A percentile compares a stretch with the other conserved stretches of the same genome.
These are phyloP conservation scores for Leucophenga varia DNA, from an alignment of 1,140 invertebrate genomes.

Conservation along the genomic window DNA sequence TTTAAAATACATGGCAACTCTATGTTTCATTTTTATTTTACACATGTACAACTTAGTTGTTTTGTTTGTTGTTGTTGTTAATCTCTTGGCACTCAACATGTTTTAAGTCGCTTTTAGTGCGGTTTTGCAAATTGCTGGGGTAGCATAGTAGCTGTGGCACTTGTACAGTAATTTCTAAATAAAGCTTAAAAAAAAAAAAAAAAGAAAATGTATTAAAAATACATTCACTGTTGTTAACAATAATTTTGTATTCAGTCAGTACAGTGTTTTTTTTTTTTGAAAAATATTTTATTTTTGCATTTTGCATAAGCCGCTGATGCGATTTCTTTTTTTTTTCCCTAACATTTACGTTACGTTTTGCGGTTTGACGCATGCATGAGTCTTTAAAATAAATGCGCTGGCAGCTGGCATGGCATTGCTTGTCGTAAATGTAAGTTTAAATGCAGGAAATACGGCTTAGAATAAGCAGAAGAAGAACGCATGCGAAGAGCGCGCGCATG, in stretches of 20 bases:
- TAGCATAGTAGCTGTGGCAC: background rate
- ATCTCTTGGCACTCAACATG: slow-evolving; percentile 55
- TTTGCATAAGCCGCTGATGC: slow-evolving; percentile 52
- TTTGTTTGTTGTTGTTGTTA: slow-evolving; percentile 36
- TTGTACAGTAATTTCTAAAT: slow-evolving; percentile 26
- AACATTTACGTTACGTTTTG: slow-evolving; percentile 2
- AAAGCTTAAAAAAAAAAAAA: slow-evolving; percentile 16
- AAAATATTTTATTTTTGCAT: slow-evolving; percentile 9
- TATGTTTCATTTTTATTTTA: too few species aligned
- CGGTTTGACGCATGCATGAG: slow-evolving; percentile 4
- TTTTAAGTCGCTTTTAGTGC: slow-evolving; percentile 55
- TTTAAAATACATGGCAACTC: too few species aligned
- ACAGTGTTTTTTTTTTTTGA: slow-evolving; percentile 26
- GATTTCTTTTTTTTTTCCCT: slow-evolving; percentile 33
- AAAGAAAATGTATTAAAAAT: slow-evolving; percentile 15
- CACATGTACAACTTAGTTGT: too few species aligned
- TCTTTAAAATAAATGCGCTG: too few species aligned
- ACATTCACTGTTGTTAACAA: slow-evolving; percentile 55
- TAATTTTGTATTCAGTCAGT: slow-evolving; percentile 55
- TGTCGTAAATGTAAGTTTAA: too few species aligned
- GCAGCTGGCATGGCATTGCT: too few species aligned
- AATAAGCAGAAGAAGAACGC: slow-evolving; percentile 26
- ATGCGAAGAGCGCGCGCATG: slow-evolving; percentile 37
- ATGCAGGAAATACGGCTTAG: slow-evolving; percentile 38
- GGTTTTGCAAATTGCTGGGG: slow-evolving; percentile 34